Base-by-base conservation (phyloP, 2,888 invertebrate genomes). In the Labia minor region DNA sequence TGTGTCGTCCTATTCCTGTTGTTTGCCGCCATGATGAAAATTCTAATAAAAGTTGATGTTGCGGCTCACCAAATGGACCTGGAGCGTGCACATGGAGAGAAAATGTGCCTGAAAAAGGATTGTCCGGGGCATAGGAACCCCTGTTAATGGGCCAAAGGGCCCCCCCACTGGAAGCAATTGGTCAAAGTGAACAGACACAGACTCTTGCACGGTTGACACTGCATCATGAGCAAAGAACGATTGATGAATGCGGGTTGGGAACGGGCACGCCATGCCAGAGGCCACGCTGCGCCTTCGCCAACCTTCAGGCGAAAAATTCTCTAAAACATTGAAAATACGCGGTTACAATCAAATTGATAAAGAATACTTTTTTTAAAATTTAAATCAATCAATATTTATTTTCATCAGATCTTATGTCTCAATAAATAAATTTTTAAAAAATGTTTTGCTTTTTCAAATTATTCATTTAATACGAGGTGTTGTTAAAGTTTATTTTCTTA, bases 1-100 rank as follows among this genome's bases (percentile, higher is more conserved):
- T 88, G 89, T 78, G 86, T 86, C 80, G 87, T 86, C 81, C 88
- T 87, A 81, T 86, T 87, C 70, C 74, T 73, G 79, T 87, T 84
- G 78, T 85, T 82, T 77, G 86, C 85, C 82, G 85, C 85, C 85
- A 85, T 85, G 67, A 70, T 71, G 70, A 64, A 68, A 66, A 66
- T 67, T 68, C 67, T 49, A 49, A 49, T 49, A 64, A 68, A 67
- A 67, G 62, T 61, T 18, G 61, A 65, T 65, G 8, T 49, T 49
- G 49, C 49, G 16, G 49, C 49, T 49, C n/a, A 49, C 14, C 16
- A 49, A 16, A 49, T 49, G 49, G n/a, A 49, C 49, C 16, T 49
- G 49, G 49, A 49, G 16, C 14, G 49, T 11, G 16, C 16, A n/a
- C 49, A 49, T 49, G n/a, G 49, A 49, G 49, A 49, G 49, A 16